Evolutionary conservation across 1,140 invertebrate species (phyloP), one percentile per base, ranked within the genome.

Genomic region (Lysiphlebus fabarum): DNA sequence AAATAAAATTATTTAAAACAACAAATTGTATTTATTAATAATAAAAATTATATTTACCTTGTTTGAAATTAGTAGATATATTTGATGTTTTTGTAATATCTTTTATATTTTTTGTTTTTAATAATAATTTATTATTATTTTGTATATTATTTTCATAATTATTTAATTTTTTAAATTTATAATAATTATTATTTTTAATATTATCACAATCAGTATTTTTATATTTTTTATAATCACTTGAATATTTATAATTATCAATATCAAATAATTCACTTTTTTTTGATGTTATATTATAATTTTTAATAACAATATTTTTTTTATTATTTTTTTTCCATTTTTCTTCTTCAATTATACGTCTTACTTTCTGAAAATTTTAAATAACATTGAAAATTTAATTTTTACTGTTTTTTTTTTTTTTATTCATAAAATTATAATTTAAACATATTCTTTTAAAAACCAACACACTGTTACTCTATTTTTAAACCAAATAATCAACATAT

Each of bases 201-300:
- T 14, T 12, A 6, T 54, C 53, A 54, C 40, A 17, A 58, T 65
- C 40, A 37, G 59, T 53, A 34, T 50, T 58, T 49, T 63, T 67
- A 65, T 59, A 61, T 62, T 51, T 65, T 69, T 57, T 58, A 44
- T 62, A n/a, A n/a, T 6, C 5, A 45, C 6, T 10, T 34, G 11
- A 36, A 26, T 26, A 5, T 58, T 63, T 57, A 40, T 63, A 70
- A 62, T 73, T 71, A 50, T 61, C 59, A 17, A 68, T 75, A 66
- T 71, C 72, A 67, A 71, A 65, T 36, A 73, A 63, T 58, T 75
- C 72, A n/a, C 72, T 68, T 36, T 67, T 70, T 37, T 74, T 73
- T n/a, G 70, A 71, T 43, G 70, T 67, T 62, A 75, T 62, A 53
- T 65, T 69, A 63, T 67, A 73, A 61, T 75, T 72, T 54, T 53